Conservation (phyloP, 2,888 invertebrate genomes). For the Nudaria mundana region DNA sequence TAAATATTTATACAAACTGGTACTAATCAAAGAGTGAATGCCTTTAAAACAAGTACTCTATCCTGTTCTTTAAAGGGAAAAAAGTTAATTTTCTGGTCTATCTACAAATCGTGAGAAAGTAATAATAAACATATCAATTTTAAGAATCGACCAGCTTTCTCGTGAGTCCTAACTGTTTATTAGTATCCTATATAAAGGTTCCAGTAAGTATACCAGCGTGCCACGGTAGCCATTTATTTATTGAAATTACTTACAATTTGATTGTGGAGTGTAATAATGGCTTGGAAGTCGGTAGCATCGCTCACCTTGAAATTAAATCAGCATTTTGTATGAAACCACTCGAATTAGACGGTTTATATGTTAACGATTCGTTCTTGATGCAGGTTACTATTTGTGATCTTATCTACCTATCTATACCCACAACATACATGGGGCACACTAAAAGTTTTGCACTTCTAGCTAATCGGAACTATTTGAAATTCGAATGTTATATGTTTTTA, state of each 20-base stretch:
- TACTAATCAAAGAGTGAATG: constrained; percentile 1
- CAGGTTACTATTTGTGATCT: constrained; percentile 4
- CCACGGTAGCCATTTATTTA: constrained; percentile 66
- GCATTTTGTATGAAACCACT: constrained; percentile 63
- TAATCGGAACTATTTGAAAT: no score
- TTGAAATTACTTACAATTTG: constrained; percentile 80
- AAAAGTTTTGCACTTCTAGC: no score
- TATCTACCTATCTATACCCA: constrained; percentile 5
- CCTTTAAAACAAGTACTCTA: constrained; percentile 18
- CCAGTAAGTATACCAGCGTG: constrained; percentile 51
- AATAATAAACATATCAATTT: constrained; percentile 80
- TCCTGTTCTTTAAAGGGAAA: constrained; percentile 20
- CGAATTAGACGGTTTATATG: constrained; percentile 65
- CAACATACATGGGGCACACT: no score
- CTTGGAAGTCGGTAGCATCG: constrained; percentile 65
- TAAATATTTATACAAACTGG: not conserved
- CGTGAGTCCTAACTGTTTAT: constrained; percentile 77
- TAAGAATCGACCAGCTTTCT: constrained; percentile 68
- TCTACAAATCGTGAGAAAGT: constrained; percentile 74
- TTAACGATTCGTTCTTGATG: constrained; percentile 25
- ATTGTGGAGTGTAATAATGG: constrained; percentile 71
- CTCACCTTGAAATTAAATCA: constrained; percentile 61
- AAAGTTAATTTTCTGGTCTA: constrained; percentile 18
- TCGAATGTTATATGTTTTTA: no score
- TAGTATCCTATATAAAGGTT: constrained; percentile 70